Evolutionary conservation across 2,888 invertebrate genomes (phyloP).

Genomic region (Drosophila affinis): DNA sequence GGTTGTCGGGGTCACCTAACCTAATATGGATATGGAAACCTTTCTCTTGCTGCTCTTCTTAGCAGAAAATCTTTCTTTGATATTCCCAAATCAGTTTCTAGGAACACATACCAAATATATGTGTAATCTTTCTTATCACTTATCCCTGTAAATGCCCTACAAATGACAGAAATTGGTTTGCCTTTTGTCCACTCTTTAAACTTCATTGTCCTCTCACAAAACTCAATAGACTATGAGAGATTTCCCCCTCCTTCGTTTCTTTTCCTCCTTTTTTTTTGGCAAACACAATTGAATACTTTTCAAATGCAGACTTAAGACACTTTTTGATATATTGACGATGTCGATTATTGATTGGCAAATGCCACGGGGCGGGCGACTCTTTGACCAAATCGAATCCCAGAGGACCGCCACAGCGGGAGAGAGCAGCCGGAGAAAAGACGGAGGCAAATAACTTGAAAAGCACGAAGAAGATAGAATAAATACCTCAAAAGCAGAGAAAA

Average conservation of each 20-base stretch:
- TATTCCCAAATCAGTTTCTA: too few species aligned
- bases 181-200: not conserved
- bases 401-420: conserved; percentile 31
- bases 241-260: not conserved
- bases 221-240: conserved; percentile 14
- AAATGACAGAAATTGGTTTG: too few species aligned
- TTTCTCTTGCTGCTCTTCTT: too few species aligned
- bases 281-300: conserved; percentile 30
- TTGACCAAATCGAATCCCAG: conserved; percentile 60
- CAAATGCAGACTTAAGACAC: conserved; percentile 58
- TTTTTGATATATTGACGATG: conserved; percentile 75
- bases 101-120: too few species aligned
- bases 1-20: too few species aligned
- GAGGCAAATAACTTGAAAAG: conserved; percentile 19
- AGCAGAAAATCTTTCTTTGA: too few species aligned
- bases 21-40: too few species aligned
- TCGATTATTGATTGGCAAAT: conserved; percentile 69
- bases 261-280: not conserved
- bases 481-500: conserved; percentile 53
- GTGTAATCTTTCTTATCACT: too few species aligned
- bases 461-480: conserved; percentile 38
- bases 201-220: not conserved
- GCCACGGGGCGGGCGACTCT: conserved; percentile 25
- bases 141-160: too few species aligned
- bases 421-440: conserved; percentile 4